Base-by-base conservation (phyloP, 2,888 invertebrate species). In the Troides aeacus region DNA sequence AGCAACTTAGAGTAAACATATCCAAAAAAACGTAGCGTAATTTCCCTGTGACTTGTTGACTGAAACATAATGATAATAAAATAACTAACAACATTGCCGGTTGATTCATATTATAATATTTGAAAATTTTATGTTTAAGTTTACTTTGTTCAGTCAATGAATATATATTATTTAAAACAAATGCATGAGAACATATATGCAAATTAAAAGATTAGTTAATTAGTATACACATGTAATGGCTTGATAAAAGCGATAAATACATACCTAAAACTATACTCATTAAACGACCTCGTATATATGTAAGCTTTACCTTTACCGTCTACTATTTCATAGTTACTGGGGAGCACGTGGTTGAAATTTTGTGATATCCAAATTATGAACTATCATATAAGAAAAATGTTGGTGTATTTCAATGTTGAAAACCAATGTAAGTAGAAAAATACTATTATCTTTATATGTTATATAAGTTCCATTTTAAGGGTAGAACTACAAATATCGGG, bases 191-290 rank as follows among this genome's bases (percentile, higher is more conserved):
- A 64, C 57, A 24, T 15, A 57, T 39, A n/a, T 63, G n/a, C 57
- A 8, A 68, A 39, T 61, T 39, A 24, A 59, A 61, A 59, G 42
- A 59, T 58, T 42, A 65, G 17, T 24, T 65, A 23, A 65, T 65
- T 46, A 65, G 58, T 53, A n/a, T 18, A 23, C 12, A 30, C 53
- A 36, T 17, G 56, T 61, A 69, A 21, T 23, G 10, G 1, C 46
- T 39, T 56, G 65, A 69, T 56, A 68, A 63, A 36, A 21, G 21
- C 15, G 63, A 68, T 68, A 68, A 68, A 18, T 46, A 46, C 24
- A 62, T 58, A 67, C 46, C 30, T 36, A 62, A 57, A 58, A 42
- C 24, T 21, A n/a, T 39, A 39, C 17, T 15, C 53, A 67, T 42
- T 24, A 30, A 59, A 39, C 23, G 50, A 30, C 12, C 60, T 57